Evolutionary conservation across 2,888 invertebrate genomes (phyloP).

Genomic region (Ochlodes sylvanus): DNA sequence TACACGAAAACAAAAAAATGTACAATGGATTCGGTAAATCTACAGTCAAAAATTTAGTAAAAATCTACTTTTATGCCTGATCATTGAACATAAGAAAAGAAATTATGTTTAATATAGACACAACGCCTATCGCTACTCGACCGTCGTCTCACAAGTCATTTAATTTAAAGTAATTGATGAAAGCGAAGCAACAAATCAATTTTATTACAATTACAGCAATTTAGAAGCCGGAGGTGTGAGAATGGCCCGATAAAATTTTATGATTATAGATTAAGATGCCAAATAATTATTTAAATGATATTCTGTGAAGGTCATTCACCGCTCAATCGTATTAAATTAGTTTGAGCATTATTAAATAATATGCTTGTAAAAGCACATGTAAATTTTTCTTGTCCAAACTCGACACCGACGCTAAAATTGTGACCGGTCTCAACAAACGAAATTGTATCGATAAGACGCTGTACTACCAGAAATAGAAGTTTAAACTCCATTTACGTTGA

Average conservation of each 20-base stretch:
- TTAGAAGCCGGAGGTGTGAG: conserved; percentile 34
- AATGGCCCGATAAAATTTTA: conserved; percentile 35
- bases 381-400: not conserved
- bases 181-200: conserved; percentile 35
- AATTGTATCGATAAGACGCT: conserved; percentile 15
- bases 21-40: too few relatives aligned
- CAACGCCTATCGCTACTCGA: conserved; percentile 2
- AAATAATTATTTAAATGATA: conserved; percentile 29
- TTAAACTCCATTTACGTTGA: conserved; percentile 73
- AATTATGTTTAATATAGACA: not conserved
- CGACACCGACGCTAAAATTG: not conserved
- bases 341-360: not conserved
- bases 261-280: conserved; percentile 17
- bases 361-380: too few relatives aligned
- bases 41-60: too few relatives aligned
- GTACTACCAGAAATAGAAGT: conserved; percentile 55
- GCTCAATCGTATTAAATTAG: not conserved
- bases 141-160: conserved; percentile 8
- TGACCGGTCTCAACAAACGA: not conserved
- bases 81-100: too few relatives aligned
- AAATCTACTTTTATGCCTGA: too few relatives aligned
- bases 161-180: conserved; percentile 28
- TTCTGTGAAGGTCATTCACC: conserved; percentile 11
- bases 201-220: conserved; percentile 36
- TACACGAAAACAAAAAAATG: not conserved